Percentiles rank a stretch among this genome's conserved stretches.
Evolutionary conservation across 2,113 vertebrate genomes (phyloP).

Genomic region (Notiomystis cincta): DNA sequence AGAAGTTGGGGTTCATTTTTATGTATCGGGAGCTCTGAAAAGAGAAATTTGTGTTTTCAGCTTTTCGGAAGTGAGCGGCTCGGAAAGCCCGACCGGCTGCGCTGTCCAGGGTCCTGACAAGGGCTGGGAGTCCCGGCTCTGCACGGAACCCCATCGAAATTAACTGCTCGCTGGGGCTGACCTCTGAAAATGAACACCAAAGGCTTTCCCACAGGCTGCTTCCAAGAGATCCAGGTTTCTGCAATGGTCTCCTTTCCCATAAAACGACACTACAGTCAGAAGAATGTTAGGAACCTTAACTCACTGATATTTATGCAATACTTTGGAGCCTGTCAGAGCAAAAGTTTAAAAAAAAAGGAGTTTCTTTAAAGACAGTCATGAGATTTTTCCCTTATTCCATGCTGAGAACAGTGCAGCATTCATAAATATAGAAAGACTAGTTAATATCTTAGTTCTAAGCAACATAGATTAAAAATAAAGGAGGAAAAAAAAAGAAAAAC

Average conservation of each 20-base stretch:
- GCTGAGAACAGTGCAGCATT: background rate
- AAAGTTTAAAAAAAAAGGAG: background rate
- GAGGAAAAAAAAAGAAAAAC: background rate
- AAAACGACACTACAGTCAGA: background rate
- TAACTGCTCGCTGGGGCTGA: fast-evolving
- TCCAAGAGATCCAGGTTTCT: background rate
- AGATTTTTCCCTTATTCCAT: background rate
- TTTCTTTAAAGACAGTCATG: background rate
- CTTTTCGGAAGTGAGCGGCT: fast-evolving
- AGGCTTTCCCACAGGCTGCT: background rate
- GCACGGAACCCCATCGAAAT: fast-evolving
- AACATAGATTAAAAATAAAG: background rate
- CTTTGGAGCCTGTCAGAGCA: background rate
- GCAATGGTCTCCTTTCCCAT: background rate
- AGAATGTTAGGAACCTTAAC: background rate
- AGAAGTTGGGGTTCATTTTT: background rate
- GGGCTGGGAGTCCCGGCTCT: fast-evolving
- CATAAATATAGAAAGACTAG: background rate
- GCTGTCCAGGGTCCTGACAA: background rate
- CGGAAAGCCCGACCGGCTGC: fast-evolving
- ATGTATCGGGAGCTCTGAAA: background rate
- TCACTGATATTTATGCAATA: background rate
- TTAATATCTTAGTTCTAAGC: conserved; percentile 33
- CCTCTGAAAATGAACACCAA: background rate
- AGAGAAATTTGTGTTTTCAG: background rate